phyloP scores from a whole-genome alignment of 2,113 vertebrate genomes.

The Pycnonotus jocosus region DNA sequence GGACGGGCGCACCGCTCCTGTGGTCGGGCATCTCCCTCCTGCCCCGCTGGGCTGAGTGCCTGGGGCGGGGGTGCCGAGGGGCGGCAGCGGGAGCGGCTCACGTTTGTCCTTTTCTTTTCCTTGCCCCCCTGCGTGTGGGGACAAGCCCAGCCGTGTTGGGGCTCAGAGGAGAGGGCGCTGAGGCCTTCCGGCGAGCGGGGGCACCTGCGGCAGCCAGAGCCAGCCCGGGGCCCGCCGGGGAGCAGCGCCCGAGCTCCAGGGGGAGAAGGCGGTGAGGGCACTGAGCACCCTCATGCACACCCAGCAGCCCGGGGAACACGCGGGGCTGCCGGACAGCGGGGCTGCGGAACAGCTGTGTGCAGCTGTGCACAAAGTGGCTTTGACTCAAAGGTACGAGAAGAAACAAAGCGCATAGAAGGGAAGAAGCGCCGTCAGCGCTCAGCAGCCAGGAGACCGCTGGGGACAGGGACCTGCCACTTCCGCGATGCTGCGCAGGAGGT shows the following conservation, averaged over 20 bases:
- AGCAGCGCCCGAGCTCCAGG: background rate
- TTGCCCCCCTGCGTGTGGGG: background rate
- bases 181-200: background rate
- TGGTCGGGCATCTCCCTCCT: too few species aligned
- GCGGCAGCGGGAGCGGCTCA: background rate
- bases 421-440: background rate
- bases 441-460: background rate
- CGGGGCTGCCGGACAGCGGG: background rate
- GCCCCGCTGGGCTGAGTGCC: background rate
- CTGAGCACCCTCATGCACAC: accelerated
- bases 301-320: background rate
- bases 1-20: too few species aligned
- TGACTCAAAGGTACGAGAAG: background rate
- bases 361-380: background rate
- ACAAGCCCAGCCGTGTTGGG: background rate
- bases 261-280: background rate
- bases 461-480: background rate
- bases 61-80: background rate
- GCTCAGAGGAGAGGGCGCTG: background rate
- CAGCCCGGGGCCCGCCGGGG: background rate
- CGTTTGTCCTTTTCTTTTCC: too few species aligned
- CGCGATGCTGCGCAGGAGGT: background rate
- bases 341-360: background rate
- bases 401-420: background rate
- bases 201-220: background rate